Base-by-base conservation (phyloP, 2,888 invertebrate genomes). In the Desoria tigrina region DNA sequence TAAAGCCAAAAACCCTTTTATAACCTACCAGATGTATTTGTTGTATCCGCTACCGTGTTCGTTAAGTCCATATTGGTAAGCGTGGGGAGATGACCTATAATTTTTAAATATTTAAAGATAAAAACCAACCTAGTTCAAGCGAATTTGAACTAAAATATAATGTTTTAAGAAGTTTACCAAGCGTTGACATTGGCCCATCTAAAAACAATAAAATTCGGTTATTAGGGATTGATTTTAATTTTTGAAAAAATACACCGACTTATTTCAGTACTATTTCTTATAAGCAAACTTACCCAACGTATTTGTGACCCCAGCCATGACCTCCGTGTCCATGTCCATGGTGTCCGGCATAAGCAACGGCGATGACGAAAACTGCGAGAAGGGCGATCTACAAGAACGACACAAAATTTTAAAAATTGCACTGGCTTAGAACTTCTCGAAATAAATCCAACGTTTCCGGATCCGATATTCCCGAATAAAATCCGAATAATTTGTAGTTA, bases 61-160 rank as follows among this genome's bases (percentile, higher is more conserved):
- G 42, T 72, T 65, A 16, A 74, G 64, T n/a, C 72, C 71, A 64
- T 69, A 74, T 61, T 74, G 67, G 69, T 71, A 74, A 49, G 63
- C 65, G 51, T 63, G 42, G 18, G 69, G 69, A 39, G 67, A 68
- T 63, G n/a, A n/a, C n/a, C n/a, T n/a, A n/a, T n/a, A 69, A 71
- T 65, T 70, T 70, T 66, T 61, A 53, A 26, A 32, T 2, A 66
- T 61, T 32, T 62, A 61, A 66, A 61, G 58, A 58, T 61, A 65
- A 37, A n/a, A n/a, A n/a, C n/a, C n/a, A n/a, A n/a, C n/a, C n/a
- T n/a, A n/a, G n/a, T n/a, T n/a, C n/a, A n/a, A 51, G 51, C 16
- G n/a, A 51, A 11, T 14, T 32, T 32, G 32, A 42, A 26, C 54
- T 27, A 27, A 37, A 53, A 61, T 26, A 6, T 53, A 50, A 9